Percentiles rank a stretch among this genome's conserved stretches.
phyloP scores from a whole-genome alignment of 2,113 vertebrate genomes.

The Plotosus lineatus region DNA sequence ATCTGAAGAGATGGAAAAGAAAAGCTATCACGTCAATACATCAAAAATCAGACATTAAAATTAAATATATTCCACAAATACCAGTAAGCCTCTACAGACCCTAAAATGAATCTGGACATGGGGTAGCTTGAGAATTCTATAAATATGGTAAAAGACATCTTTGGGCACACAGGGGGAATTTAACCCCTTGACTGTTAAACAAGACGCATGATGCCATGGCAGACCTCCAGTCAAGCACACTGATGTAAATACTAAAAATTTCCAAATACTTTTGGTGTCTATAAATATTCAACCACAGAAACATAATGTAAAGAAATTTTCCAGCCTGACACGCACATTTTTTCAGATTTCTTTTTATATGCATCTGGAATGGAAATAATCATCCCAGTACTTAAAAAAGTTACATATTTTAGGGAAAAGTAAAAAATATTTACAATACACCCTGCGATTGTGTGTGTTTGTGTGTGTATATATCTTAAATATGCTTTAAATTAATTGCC shows the following conservation, averaged over 20 bases:
- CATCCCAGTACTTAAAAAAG: background rate
- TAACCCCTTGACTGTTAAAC: background rate
- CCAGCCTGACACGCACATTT: background rate
- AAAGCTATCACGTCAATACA: background rate
- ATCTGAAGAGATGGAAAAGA: slow-evolving; percentile 73
- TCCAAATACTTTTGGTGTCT: background rate
- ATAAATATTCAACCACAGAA: background rate
- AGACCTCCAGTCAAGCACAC: background rate
- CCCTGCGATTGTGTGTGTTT: background rate
- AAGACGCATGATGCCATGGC: background rate
- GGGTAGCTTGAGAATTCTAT: background rate
- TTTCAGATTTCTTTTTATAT: background rate
- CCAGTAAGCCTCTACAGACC: background rate
- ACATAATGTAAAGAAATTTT: background rate
- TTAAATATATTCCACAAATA: background rate
- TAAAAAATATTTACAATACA: background rate
- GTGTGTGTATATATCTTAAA: no score
- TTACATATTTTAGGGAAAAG: background rate
- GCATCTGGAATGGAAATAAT: background rate
- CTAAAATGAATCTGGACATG: background rate
- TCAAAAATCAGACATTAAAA: background rate
- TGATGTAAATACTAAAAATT: background rate
- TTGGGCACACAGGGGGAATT: background rate
- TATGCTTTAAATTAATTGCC: no score
- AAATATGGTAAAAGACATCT: background rate